A percentile compares a stretch with the other conserved stretches of the same genome.
phyloP scores from a whole-genome alignment of 2,797 vertebrate genomes.

The Glyptemys insculpta region DNA sequence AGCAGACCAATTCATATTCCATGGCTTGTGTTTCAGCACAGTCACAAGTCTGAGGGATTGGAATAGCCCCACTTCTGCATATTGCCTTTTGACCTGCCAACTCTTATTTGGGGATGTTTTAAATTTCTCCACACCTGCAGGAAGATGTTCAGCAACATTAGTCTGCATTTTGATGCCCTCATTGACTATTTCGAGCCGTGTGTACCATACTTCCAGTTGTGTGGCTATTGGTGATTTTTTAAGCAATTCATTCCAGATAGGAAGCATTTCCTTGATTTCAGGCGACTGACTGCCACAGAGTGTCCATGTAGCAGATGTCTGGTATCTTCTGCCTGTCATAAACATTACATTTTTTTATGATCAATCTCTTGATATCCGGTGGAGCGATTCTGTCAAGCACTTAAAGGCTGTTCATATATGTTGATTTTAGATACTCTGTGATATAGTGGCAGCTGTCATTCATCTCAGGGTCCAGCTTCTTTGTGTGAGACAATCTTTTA shows the following conservation, averaged over 20 bases:
- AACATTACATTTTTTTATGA: neutral
- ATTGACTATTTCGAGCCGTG: neutral
- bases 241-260: neutral
- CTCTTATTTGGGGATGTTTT: neutral
- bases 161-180: neutral
- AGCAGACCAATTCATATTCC: neutral
- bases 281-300: too few relatives aligned
- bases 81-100: neutral
- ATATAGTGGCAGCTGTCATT: neutral
- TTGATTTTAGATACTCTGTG: neutral
- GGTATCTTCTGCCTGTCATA: neutral
- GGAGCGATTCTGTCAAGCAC: neutral
- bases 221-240: neutral
- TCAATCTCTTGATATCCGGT: neutral
- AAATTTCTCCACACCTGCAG: neutral
- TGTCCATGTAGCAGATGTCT: neutral
- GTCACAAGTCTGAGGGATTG: neutral
- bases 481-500: too few relatives aligned
- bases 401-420: neutral
- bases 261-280: neutral
- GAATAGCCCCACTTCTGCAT: neutral
- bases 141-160: neutral
- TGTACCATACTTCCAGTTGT: neutral
- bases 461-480: too few relatives aligned
- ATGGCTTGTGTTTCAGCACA: neutral